These are phyloP conservation scores for Hymenopus coronatus DNA, from an alignment of 2,888 invertebrate genomes.

Conservation along the genomic window DNA sequence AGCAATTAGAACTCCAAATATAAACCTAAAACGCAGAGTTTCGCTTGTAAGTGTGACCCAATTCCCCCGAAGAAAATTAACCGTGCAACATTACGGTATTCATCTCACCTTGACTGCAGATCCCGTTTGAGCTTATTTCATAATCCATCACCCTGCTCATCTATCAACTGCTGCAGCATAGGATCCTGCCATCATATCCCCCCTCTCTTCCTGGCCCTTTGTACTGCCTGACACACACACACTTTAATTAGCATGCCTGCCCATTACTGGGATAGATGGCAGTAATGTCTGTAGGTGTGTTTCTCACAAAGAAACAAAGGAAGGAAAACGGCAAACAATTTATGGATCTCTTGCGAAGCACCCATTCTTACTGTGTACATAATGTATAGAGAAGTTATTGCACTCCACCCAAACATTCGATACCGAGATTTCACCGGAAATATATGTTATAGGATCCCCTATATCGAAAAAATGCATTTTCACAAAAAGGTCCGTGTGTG, in stretches of 20 bases:
- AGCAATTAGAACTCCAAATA: too few relatives aligned
- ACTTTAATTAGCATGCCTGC: not conserved
- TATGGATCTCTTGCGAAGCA: not conserved
- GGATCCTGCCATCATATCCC: not conserved
- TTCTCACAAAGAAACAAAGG: not conserved
- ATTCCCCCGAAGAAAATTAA: not conserved
- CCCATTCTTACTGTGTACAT: not conserved
- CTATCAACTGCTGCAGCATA: not conserved
- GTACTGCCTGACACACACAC: not conserved
- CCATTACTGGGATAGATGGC: not conserved
- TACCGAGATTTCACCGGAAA: too few relatives aligned
- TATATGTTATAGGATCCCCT: too few relatives aligned
- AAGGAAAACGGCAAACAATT: not conserved
- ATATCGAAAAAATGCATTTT: too few relatives aligned
- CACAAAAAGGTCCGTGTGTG: too few relatives aligned
- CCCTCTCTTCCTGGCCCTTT: not conserved
- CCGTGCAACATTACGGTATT: not conserved
- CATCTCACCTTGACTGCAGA: not conserved
- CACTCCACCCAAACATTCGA: too few relatives aligned
- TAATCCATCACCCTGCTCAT: not conserved
- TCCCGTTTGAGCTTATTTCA: not conserved
- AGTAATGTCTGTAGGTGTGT: not conserved
- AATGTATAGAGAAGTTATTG: too few relatives aligned
- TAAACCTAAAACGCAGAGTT: too few relatives aligned
- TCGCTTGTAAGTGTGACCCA: too few relatives aligned